These are phyloP conservation scores for Callochromis pleurospilus DNA, from an alignment of 2,113 vertebrate species.

Conservation along the genomic window DNA sequence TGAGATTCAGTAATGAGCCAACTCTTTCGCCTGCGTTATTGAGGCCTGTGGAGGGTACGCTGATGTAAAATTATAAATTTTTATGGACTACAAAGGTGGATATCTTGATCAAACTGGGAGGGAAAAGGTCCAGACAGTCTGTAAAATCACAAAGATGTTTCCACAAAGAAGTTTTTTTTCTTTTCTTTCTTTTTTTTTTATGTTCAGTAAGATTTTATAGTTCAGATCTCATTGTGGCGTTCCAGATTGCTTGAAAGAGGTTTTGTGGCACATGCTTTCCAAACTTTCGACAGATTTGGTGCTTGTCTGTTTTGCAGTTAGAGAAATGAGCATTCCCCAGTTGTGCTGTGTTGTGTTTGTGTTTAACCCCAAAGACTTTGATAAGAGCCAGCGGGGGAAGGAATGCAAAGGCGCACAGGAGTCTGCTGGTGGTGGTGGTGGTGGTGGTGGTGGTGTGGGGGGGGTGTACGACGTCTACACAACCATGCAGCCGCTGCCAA, in stretches of 20 bases:
- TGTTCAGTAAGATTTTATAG: neutral
- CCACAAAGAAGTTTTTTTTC: neutral
- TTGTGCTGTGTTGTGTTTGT: slow-evolving; percentile 14
- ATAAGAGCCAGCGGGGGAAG: slow-evolving; percentile 46
- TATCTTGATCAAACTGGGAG: slow-evolving; percentile 14
- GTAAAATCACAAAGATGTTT: neutral
- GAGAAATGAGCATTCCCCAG: neutral
- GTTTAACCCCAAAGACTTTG: slow-evolving; percentile 11
- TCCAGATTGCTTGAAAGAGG: neutral
- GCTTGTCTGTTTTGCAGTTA: neutral
- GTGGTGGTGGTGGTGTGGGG: neutral
- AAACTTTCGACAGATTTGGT: neutral
- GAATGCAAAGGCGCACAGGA: slow-evolving; percentile 51
- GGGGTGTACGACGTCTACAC: neutral
- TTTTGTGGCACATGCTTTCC: neutral
- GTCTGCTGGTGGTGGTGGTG: slow-evolving; percentile 21
- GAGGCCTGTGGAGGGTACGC: slow-evolving; percentile 29
- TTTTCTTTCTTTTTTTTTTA: neutral
- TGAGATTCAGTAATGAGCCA: neutral
- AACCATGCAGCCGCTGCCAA: neutral
- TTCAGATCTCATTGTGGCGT: neutral
- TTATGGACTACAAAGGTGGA: neutral
- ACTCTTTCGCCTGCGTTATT: slow-evolving; percentile 13
- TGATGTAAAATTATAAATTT: neutral
- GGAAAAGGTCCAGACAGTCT: neutral